phyloP scores from a whole-genome alignment of 2,888 invertebrate species.

The Agrochola litura region DNA sequence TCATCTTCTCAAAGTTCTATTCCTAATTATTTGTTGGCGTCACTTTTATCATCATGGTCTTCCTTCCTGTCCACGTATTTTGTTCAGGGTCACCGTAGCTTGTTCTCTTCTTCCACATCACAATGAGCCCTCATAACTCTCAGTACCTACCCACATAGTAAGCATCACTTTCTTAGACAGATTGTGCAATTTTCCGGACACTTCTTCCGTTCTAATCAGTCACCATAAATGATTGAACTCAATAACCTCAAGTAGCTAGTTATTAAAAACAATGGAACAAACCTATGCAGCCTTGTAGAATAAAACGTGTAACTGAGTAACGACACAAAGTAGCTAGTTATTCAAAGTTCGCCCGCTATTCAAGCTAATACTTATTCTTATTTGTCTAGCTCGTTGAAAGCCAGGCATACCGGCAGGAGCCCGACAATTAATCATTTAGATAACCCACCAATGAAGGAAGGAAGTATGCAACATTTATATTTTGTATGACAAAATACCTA shows the following conservation, averaged over 20 bases:
- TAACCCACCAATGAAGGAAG: conserved; percentile 89
- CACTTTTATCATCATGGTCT: background rate
- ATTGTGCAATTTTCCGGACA: background rate
- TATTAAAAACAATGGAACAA: background rate
- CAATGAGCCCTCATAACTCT: no score
- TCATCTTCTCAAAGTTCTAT: background rate
- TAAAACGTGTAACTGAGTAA: conserved; percentile 5
- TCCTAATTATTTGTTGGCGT: background rate
- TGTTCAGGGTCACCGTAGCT: background rate
- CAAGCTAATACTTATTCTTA: conserved; percentile 67
- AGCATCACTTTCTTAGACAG: background rate
- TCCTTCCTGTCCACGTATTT: no score
- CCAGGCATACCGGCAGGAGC: conserved; percentile 76
- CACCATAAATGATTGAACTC: background rate
- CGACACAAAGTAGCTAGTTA: conserved; percentile 40
- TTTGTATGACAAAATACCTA: conserved; percentile 90
- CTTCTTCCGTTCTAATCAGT: background rate
- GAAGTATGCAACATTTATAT: conserved; percentile 90
- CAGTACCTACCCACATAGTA: background rate
- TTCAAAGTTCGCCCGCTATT: conserved; percentile 58
- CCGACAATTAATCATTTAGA: conserved; percentile 88
- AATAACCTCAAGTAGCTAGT: background rate
- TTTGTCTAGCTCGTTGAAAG: conserved; percentile 78
- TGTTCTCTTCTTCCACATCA: background rate
- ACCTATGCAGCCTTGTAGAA: background rate